Percentiles rank a stretch among this genome's conserved stretches.
These are phyloP conservation scores for Tenualosa ilisha DNA, from an alignment of 2,797 vertebrate species.

Conservation along the genomic window DNA sequence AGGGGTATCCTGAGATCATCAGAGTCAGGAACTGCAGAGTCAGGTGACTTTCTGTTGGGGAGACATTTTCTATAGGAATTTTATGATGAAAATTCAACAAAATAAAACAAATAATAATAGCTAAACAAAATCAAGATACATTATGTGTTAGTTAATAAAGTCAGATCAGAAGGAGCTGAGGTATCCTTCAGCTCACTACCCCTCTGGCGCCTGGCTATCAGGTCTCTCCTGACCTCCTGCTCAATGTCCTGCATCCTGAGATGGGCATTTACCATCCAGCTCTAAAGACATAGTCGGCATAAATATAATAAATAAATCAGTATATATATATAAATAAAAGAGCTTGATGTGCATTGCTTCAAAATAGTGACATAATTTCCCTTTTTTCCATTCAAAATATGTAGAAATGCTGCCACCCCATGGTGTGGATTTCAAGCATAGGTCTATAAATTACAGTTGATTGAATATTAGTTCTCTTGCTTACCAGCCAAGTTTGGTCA, in stretches of 20 bases:
- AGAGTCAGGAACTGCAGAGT: neutral
- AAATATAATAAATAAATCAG: neutral
- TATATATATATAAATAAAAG: neutral
- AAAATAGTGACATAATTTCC: too few relatives aligned
- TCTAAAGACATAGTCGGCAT: neutral
- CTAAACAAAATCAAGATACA: neutral
- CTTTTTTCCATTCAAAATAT: too few relatives aligned
- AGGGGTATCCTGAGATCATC: neutral
- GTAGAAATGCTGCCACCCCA: too few relatives aligned
- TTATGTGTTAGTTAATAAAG: too few relatives aligned
- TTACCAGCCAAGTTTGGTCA: neutral
- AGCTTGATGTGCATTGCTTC: too few relatives aligned
- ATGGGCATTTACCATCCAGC: neutral
- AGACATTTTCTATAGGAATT: neutral
- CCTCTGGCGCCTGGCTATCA: too few relatives aligned
- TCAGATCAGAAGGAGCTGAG: neutral
- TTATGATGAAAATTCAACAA: too few relatives aligned
- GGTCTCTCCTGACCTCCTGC: neutral
- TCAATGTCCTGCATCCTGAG: neutral
- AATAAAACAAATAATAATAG: neutral
- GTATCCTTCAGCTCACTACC: neutral
- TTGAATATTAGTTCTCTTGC: neutral
- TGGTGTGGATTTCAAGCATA: too few relatives aligned
- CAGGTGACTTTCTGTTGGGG: neutral
- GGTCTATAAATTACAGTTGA: too few relatives aligned